A percentile compares a stretch with the other conserved stretches of the same genome.
These are phyloP conservation scores for Ashinkailepas kermadecensis DNA, from an alignment of 2,888 invertebrate species.

Conservation along the genomic window DNA sequence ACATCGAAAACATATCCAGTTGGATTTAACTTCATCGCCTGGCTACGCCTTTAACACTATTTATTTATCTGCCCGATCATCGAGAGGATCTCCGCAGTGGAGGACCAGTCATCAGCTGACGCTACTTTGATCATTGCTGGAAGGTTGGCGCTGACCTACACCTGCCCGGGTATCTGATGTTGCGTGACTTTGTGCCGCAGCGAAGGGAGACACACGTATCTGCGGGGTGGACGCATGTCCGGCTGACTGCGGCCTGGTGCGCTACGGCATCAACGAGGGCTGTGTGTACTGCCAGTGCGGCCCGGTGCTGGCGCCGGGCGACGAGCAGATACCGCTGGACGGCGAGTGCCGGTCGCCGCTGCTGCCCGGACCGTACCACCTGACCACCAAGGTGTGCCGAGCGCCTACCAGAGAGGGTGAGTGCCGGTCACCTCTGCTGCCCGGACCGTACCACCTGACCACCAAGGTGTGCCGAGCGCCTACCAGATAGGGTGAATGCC, in stretches of 20 bases:
- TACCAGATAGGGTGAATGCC: too few relatives aligned
- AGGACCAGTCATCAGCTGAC: too few relatives aligned
- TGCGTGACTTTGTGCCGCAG: background rate
- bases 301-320: background rate
- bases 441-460: too few relatives aligned
- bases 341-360: background rate
- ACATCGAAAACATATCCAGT: too few relatives aligned
- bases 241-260: conserved; percentile 2
- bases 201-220: background rate
- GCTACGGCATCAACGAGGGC: background rate
- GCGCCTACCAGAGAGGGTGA: background rate
- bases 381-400: background rate
- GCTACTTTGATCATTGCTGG: too few relatives aligned
- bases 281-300: conserved; percentile 16
- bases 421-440: background rate
- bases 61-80: too few relatives aligned
- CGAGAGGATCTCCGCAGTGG: too few relatives aligned
- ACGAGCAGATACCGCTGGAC: background rate
- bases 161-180: too few relatives aligned
- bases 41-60: too few relatives aligned
- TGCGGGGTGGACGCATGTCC: background rate
- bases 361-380: background rate
- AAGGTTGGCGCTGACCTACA: too few relatives aligned
- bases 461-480: too few relatives aligned
- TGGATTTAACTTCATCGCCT: too few relatives aligned